Base-by-base conservation (phyloP, 2,797 vertebrate species). In the Sebastes cheni region DNA sequence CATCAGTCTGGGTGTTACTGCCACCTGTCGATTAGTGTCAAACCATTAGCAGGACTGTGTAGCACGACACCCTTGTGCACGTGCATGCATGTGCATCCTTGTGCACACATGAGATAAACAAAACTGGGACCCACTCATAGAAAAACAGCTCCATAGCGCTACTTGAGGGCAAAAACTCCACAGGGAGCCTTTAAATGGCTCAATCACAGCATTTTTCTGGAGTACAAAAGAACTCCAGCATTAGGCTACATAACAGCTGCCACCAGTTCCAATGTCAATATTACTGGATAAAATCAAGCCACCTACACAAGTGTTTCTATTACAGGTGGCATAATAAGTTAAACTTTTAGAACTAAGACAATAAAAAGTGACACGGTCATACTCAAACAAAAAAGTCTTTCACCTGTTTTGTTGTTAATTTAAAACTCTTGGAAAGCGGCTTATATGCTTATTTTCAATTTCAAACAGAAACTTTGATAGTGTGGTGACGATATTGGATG, bases 11-110 rank as follows among this genome's bases (percentile, higher is more conserved):
- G 25, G 12, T 62, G 30, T 66, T 74, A 30, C 46, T 25, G 10
- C 66, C 65, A 84, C 56, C 23, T 84, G 55, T 76, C 80, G 25
- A 68, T 71, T 27, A 18, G 27, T 69, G 62, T 69, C 30, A 74
- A 76, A 56, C 30, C 12, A 60, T 60, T 72, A 16, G 55, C 29
- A 23, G 18, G 18, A 54, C 59, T 22, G 14, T 46, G 42, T n/a
- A 42, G 46, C 14, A 36, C 5, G 13, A 66, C 76, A 73, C 20
- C 52, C 23, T 30, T 27, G 25, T 60, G 16, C 66, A 10, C 1
- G 6, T 8, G 0, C 69, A 39, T 36, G 9, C 58, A 54, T 32
- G 23, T 62, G 54, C 4, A 1, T 39, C 29, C 25, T 55, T 81
- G 27, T 81, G 5, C n/a, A 22, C 27, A 46, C 67, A 54, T 12